phyloP scores from a whole-genome alignment of 2,888 invertebrate genomes.

The Agriopis marginaria region DNA sequence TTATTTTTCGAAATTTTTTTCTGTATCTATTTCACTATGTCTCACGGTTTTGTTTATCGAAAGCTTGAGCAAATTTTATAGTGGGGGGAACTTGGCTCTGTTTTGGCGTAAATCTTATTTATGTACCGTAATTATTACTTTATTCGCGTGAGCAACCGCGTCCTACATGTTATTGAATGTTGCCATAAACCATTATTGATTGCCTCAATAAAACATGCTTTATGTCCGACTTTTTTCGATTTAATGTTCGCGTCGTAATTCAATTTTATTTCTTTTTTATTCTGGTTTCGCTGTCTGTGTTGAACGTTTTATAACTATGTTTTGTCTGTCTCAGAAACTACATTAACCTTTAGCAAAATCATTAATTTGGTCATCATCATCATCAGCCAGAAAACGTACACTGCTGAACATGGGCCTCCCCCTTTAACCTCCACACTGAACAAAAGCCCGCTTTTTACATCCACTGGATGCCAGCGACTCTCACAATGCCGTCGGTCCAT shows the following conservation, averaged over 20 bases:
- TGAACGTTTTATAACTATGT: constrained; percentile 20
- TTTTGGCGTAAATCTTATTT: constrained; percentile 80
- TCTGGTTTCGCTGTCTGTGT: constrained; percentile 26
- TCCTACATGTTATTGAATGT: constrained; percentile 81
- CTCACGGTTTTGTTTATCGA: constrained; percentile 75
- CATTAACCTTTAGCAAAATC: neutral
- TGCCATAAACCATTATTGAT: constrained; percentile 84
- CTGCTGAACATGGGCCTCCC: too few relatives aligned
- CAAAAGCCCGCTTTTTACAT: too few relatives aligned
- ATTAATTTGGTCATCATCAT: too few relatives aligned
- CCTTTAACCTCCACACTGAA: too few relatives aligned
- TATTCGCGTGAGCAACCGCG: constrained; percentile 76
- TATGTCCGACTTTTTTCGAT: constrained; percentile 67
- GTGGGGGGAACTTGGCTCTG: constrained; percentile 62
- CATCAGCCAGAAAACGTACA: too few relatives aligned
- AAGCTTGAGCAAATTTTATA: constrained; percentile 71
- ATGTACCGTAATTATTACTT: constrained; percentile 82
- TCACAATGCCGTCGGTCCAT: too few relatives aligned
- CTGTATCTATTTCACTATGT: constrained; percentile 45
- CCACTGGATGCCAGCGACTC: too few relatives aligned
- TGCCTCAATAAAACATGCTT: constrained; percentile 77
- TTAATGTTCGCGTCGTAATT: constrained; percentile 64
- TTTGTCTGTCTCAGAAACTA: neutral
- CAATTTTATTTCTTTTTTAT: constrained; percentile 55
- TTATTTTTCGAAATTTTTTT: neutral